These are phyloP conservation scores for Aurelia sp. DNA, from an alignment of 30 jellyfish, hydroid and myxozoan genomes.

Conservation along the genomic window DNA sequence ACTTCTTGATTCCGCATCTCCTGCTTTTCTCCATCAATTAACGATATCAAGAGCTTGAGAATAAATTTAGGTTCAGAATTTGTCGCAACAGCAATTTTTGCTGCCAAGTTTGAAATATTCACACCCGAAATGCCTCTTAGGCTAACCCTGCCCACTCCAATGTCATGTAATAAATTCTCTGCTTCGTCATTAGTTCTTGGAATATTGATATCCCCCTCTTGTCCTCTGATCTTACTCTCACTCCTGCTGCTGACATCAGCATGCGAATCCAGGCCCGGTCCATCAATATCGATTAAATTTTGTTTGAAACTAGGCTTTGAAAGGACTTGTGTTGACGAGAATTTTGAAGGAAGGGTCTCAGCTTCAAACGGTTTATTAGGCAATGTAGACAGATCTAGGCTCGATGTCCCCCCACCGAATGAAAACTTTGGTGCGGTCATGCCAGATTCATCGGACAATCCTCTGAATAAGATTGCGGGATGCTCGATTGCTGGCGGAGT, in stretches of 20 bases:
- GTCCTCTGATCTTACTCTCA: constrained; percentile 8
- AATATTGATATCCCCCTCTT: constrained; percentile 9
- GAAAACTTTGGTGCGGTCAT: not conserved
- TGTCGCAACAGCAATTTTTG: constrained; percentile 56
- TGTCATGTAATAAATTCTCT: constrained; percentile 40
- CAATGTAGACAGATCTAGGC: too few species aligned
- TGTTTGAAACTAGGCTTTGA: too few species aligned
- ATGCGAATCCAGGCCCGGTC: not conserved
- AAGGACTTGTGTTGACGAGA: too few species aligned
- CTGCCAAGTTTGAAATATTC: constrained; percentile 52
- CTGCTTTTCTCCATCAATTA: constrained; percentile 34
- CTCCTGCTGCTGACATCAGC: constrained; percentile 1
- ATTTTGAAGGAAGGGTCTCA: too few species aligned
- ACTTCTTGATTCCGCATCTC: not conserved
- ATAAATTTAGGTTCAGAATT: constrained; percentile 42
- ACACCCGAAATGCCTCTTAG: constrained; percentile 67
- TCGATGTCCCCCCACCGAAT: not conserved
- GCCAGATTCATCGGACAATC: constrained; percentile 12
- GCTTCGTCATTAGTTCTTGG: constrained; percentile 59
- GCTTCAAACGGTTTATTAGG: too few species aligned
- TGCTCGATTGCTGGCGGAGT: constrained; percentile 58
- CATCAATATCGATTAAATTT: not conserved
- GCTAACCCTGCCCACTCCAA: constrained; percentile 61
- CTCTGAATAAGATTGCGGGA: constrained; percentile 25
- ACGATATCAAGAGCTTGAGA: constrained; percentile 24